These are phyloP conservation scores for Anguilla megastoma DNA, from an alignment of 2,797 vertebrate species.

Conservation along the genomic window DNA sequence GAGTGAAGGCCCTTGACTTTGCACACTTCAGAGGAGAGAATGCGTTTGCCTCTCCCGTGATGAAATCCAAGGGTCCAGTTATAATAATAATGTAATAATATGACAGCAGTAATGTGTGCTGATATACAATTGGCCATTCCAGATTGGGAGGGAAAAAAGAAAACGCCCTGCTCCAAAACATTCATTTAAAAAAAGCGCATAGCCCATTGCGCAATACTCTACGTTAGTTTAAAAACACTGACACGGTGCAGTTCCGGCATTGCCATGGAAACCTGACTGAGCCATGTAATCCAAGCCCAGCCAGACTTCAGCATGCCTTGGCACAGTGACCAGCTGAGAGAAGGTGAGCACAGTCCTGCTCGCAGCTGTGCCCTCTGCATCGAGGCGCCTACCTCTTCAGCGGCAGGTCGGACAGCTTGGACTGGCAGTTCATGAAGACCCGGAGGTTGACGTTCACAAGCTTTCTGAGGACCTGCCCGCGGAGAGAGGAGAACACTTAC, in stretches of 20 bases:
- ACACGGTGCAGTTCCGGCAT: background rate
- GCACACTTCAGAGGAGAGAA: no score
- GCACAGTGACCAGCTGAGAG: background rate
- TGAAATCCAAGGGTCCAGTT: no score
- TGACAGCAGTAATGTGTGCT: no score
- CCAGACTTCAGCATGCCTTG: background rate
- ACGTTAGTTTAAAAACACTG: background rate
- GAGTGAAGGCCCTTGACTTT: background rate
- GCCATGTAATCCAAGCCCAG: background rate
- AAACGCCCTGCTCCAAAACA: no score
- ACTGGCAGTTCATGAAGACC: constrained; percentile 98
- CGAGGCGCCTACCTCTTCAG: constrained; percentile 88
- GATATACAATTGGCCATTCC: no score
- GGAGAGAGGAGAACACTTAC: background rate
- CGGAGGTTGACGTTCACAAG: constrained; percentile 91
- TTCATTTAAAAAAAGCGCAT: background rate
- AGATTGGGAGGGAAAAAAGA: background rate
- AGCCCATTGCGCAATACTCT: background rate
- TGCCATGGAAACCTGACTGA: background rate
- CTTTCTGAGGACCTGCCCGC: constrained; percentile 84
- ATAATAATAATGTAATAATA: no score
- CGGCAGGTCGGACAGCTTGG: constrained; percentile 96
- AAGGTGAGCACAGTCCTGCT: background rate
- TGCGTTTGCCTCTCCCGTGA: no score
- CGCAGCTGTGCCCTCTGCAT: background rate